Conservation (phyloP, 2,113 vertebrate genomes). For the Callorhinus ursinus region DNA sequence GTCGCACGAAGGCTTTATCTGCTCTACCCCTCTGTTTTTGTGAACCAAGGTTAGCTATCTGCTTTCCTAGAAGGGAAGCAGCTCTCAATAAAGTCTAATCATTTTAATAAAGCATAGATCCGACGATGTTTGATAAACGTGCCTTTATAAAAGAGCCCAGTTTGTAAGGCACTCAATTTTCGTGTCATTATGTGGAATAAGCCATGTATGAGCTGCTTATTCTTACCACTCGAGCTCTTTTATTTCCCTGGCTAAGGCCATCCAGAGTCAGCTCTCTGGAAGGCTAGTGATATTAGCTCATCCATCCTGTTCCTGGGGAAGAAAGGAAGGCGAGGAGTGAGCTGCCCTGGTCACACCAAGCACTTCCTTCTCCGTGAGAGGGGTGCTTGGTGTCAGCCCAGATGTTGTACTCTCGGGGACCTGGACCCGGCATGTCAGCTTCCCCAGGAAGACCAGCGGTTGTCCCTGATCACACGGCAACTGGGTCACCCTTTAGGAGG, state of each 20-base stretch:
- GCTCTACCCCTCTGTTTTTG: accelerated
- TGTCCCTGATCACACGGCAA: neutral
- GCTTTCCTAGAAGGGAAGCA: neutral
- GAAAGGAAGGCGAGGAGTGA: neutral
- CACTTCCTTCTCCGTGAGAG: neutral
- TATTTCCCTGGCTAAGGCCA: neutral
- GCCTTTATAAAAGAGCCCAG: neutral
- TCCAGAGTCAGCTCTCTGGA: neutral
- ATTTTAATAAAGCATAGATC: neutral
- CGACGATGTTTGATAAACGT: neutral
- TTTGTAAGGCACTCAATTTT: neutral
- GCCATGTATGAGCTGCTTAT: neutral
- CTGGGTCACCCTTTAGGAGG: accelerated
- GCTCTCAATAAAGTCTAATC: neutral
- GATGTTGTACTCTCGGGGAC: accelerated
- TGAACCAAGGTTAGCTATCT: neutral
- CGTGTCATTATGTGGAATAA: neutral
- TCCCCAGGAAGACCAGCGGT: neutral
- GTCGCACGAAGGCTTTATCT: neutral
- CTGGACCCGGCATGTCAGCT: neutral
- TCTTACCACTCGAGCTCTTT: neutral
- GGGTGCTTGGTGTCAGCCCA: accelerated
- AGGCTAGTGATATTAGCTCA: neutral
- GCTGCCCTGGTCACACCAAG: accelerated
- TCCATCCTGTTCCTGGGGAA: neutral